A percentile compares a stretch with the other conserved stretches of the same genome.
Evolutionary conservation across 1,140 invertebrate species (phyloP).

Genomic region (Pseudomyrmex pallidus): DNA sequence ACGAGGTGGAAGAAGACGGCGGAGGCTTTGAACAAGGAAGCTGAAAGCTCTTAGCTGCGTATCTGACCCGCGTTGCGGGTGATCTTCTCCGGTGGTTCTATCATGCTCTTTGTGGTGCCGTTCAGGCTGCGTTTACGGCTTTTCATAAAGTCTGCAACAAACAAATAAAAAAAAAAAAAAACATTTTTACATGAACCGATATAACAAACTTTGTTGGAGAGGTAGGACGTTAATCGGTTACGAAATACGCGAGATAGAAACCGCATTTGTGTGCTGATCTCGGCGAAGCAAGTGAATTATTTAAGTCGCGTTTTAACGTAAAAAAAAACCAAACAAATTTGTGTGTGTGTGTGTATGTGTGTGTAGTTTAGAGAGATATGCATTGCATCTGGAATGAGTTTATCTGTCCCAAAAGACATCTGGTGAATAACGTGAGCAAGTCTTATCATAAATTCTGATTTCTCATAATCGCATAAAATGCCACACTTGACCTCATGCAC

Average conservation of each 20-base stretch:
- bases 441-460: slow-evolving; percentile 57
- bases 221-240: background rate
- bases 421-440: slow-evolving; percentile 17
- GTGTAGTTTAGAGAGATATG: background rate
- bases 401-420: slow-evolving; percentile 11
- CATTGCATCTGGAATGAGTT: background rate
- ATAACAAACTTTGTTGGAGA: background rate
- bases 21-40: slow-evolving; percentile 66
- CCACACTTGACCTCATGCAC: slow-evolving; percentile 68
- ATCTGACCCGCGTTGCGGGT: slow-evolving; percentile 82
- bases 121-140: slow-evolving; percentile 83
- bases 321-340: too few relatives aligned
- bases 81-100: slow-evolving; percentile 84
- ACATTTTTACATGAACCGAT: slow-evolving; percentile 17
- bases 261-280: background rate
- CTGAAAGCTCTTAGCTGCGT: slow-evolving; percentile 81
- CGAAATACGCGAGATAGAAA: background rate
- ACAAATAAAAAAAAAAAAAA: slow-evolving; percentile 66
- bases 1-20: slow-evolving; percentile 65
- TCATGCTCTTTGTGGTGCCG: slow-evolving; percentile 80
- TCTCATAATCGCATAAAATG: slow-evolving; percentile 54
- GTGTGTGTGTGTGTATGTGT: too few relatives aligned
- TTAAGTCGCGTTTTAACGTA: too few relatives aligned
- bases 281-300: too few relatives aligned
- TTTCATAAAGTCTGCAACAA: slow-evolving; percentile 83